Conservation (phyloP, 2,113 vertebrate genomes). For the Chamaetylas fuelleborni region DNA sequence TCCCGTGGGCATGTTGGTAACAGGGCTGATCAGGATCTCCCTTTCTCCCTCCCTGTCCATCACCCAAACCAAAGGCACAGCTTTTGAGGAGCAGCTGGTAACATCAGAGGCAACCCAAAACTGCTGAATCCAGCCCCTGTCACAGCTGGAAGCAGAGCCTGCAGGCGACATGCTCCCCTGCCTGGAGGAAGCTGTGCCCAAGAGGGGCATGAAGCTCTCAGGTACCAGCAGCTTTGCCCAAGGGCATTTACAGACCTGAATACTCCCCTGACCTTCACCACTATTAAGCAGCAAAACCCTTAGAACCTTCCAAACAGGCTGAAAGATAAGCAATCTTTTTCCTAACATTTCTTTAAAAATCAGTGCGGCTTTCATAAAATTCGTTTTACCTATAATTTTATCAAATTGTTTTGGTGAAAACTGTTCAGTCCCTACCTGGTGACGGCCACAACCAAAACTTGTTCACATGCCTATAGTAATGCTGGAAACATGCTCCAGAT, state of each 20-base stretch:
- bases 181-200: not conserved
- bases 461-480: too few species aligned
- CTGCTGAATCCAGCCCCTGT: not conserved
- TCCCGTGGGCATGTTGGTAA: rapidly evolving
- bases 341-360: not conserved
- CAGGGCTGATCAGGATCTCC: too few species aligned
- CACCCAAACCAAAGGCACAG: not conserved
- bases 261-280: not conserved
- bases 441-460: not conserved
- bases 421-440: not conserved
- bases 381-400: not conserved
- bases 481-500: not conserved
- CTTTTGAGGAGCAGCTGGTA: not conserved
- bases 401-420: not conserved
- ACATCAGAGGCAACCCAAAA: not conserved
- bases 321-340: not conserved
- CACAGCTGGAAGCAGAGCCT: too few species aligned
- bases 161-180: rapidly evolving
- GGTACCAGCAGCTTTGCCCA: not conserved
- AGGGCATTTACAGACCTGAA: not conserved
- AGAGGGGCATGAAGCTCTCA: not conserved
- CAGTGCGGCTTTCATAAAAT: not conserved
- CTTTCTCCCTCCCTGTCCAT: not conserved
- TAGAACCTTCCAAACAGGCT: not conserved
- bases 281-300: not conserved